Percentiles rank a stretch among this genome's conserved stretches.
phyloP scores from a whole-genome alignment of 2,113 vertebrate genomes.

The Atherinomorus stipes region DNA sequence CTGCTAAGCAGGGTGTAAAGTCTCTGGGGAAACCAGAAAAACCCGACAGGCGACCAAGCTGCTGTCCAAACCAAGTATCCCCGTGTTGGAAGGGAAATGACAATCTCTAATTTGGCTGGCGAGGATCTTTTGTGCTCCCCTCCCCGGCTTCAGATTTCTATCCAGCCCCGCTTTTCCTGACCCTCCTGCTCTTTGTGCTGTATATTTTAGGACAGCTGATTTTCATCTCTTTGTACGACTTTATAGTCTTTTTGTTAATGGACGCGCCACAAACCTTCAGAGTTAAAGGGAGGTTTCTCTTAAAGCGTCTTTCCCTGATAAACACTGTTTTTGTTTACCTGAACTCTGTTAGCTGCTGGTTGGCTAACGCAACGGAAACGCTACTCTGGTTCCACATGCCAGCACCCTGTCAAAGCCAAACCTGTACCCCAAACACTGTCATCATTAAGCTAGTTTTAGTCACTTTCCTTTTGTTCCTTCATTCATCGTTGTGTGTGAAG shows the following conservation, averaged over 20 bases:
- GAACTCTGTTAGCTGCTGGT: slow-evolving; percentile 89
- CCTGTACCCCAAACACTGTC: slow-evolving; percentile 53
- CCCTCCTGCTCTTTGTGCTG: slow-evolving; percentile 55
- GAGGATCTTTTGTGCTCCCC: slow-evolving; percentile 60
- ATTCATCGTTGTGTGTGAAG: slow-evolving; percentile 15
- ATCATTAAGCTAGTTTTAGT: slow-evolving; percentile 21
- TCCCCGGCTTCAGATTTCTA: slow-evolving; percentile 30
- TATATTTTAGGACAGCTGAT: slow-evolving; percentile 73
- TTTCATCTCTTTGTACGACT: slow-evolving; percentile 77
- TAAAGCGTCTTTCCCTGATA: not conserved
- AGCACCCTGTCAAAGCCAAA: slow-evolving; percentile 61
- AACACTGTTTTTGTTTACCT: slow-evolving; percentile 12
- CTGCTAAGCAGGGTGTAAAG: slow-evolving; percentile 89
- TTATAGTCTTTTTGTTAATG: slow-evolving; percentile 68
- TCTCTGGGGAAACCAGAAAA: slow-evolving; percentile 12
- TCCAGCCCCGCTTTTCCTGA: slow-evolving; percentile 45
- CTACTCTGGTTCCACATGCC: slow-evolving; percentile 57
- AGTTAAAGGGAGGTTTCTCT: slow-evolving; percentile 6
- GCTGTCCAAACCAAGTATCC: slow-evolving; percentile 56
- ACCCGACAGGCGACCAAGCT: slow-evolving; percentile 11
- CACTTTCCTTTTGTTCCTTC: not conserved
- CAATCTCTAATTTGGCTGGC: slow-evolving; percentile 71
- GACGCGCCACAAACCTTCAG: slow-evolving; percentile 20
- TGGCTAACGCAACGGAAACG: slow-evolving; percentile 83
- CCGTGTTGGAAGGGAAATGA: slow-evolving; percentile 70